phyloP scores from a whole-genome alignment of 2,888 invertebrate genomes.

The Cyclophora albipunctata region DNA sequence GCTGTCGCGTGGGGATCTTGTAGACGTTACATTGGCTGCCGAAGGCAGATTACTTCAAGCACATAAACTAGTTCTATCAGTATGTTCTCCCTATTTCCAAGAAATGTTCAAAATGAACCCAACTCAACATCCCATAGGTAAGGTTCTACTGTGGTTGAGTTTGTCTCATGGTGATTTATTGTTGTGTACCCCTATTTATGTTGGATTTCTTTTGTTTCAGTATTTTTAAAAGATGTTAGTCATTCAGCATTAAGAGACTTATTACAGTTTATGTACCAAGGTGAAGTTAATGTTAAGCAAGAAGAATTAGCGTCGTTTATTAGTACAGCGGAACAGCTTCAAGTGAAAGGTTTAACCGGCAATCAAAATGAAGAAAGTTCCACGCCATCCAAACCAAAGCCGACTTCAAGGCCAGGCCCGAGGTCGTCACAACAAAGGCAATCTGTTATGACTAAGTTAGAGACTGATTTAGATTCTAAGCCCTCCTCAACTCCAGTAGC shows the following conservation, averaged over 20 bases:
- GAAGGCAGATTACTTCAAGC: conserved; percentile 82
- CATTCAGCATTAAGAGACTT: conserved; percentile 81
- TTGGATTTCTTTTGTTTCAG: conserved; percentile 55
- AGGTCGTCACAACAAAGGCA: conserved; percentile 78
- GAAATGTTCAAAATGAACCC: conserved; percentile 83
- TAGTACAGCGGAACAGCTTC: conserved; percentile 82
- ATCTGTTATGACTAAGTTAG: conserved; percentile 78
- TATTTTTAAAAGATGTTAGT: conserved; percentile 82
- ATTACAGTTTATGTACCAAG: conserved; percentile 83
- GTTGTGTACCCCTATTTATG: background rate
- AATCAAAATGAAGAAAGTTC: conserved; percentile 77
- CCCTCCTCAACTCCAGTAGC: conserved; percentile 77
- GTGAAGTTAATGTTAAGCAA: conserved; percentile 82
- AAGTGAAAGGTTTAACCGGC: conserved; percentile 82
- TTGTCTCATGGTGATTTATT: background rate
- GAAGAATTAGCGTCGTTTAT: conserved; percentile 82
- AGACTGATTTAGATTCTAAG: conserved; percentile 78
- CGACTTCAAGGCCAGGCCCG: conserved; percentile 77
- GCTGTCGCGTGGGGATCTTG: conserved; percentile 80
- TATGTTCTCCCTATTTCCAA: conserved; percentile 84
- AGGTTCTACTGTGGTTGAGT: conserved; percentile 19
- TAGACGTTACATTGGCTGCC: conserved; percentile 82
- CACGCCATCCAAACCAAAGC: conserved; percentile 75
- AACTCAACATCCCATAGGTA: conserved; percentile 81
- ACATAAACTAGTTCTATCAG: conserved; percentile 82